Evolutionary conservation across 2,797 vertebrate species (phyloP).

Genomic region (Rhinogobio ventralis): DNA sequence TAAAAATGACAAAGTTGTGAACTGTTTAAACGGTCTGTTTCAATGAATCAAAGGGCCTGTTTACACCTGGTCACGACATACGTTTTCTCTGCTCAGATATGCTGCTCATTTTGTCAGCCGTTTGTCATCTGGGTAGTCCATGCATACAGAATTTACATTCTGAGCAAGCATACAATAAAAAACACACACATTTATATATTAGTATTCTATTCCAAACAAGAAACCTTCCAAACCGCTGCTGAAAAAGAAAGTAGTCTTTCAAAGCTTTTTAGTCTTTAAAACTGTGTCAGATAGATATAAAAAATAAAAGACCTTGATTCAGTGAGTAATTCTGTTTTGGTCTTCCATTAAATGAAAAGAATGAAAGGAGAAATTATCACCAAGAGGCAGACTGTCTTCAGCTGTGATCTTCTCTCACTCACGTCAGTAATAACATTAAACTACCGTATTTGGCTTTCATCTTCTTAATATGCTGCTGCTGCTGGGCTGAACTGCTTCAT

Average conservation of each 20-base stretch:
- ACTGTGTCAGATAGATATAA: constrained; percentile 11
- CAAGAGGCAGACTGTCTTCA: constrained; percentile 5
- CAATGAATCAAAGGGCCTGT: background rate
- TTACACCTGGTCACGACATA: background rate
- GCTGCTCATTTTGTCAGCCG: background rate
- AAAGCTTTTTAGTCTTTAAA: constrained; percentile 14
- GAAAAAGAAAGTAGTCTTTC: background rate
- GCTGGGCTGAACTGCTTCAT: background rate
- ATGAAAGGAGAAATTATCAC: constrained; percentile 29
- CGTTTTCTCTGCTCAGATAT: background rate
- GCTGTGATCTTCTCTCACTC: constrained; percentile 40
- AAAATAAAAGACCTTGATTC: constrained; percentile 6
- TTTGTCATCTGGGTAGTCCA: background rate
- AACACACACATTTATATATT: background rate
- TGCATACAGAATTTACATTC: background rate
- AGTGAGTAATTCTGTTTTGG: constrained; percentile 21
- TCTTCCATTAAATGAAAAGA: constrained; percentile 14
- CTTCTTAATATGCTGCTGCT: constrained; percentile 19
- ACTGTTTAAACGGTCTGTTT: background rate
- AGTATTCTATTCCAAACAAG: background rate
- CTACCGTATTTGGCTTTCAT: constrained; percentile 34
- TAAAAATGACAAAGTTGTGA: background rate
- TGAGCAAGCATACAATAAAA: background rate
- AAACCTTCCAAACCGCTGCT: background rate
- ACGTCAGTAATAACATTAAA: constrained; percentile 35